Evolutionary conservation across 2,797 vertebrate genomes (phyloP).

Genomic region (Podarcis siculus): DNA sequence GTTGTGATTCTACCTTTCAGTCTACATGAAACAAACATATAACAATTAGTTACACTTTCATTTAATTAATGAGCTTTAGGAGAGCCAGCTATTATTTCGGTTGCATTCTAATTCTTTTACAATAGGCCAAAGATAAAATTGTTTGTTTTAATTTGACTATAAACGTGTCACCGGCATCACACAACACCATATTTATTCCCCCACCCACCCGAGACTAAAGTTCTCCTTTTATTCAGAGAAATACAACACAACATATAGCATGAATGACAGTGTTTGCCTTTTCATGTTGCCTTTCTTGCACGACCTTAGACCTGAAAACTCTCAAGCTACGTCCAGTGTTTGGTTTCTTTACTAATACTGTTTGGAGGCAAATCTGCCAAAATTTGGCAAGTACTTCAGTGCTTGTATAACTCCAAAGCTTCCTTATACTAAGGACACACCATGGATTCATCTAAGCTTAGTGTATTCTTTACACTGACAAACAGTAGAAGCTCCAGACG

Average conservation of each 20-base stretch:
- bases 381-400: slow-evolving; percentile 64
- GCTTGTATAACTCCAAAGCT: slow-evolving; percentile 27
- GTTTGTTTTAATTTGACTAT: slow-evolving; percentile 55
- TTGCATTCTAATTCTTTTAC: slow-evolving; percentile 53
- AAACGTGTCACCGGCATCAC: slow-evolving; percentile 45
- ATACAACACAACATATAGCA: neutral
- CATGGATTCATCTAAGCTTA: neutral
- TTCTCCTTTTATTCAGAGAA: slow-evolving; percentile 50
- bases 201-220: slow-evolving; percentile 46
- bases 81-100: slow-evolving; percentile 62
- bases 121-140: slow-evolving; percentile 65
- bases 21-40: slow-evolving; percentile 72
- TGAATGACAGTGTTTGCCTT: slow-evolving; percentile 61
- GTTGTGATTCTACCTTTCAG: slow-evolving; percentile 75
- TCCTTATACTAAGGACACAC: neutral
- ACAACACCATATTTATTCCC: slow-evolving; percentile 59
- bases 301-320: slow-evolving; percentile 54
- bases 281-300: slow-evolving; percentile 62
- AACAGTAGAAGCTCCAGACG: neutral
- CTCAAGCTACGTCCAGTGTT: slow-evolving; percentile 67
- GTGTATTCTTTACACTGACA: neutral
- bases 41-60: slow-evolving; percentile 67
- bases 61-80: slow-evolving; percentile 64
- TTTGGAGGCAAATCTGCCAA: slow-evolving; percentile 71
- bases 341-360: slow-evolving; percentile 63